Evolutionary conservation across 1,140 invertebrate genomes (phyloP).

Genomic region (Drosophila yakuba): DNA sequence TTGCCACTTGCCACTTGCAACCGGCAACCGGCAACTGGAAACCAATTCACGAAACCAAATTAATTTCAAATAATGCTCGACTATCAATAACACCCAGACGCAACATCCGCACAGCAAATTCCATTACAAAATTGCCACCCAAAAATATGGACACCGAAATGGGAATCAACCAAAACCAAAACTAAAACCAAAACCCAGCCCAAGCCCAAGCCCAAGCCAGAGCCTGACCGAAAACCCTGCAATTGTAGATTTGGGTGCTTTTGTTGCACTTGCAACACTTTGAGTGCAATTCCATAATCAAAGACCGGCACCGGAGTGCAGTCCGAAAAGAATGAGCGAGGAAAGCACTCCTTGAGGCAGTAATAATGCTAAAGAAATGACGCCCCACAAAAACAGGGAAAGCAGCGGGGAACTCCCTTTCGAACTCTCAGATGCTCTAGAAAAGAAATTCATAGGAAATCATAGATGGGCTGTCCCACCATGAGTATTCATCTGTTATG

Average conservation of each 20-base stretch:
- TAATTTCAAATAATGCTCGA: constrained; percentile 63
- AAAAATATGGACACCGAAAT: constrained; percentile 16
- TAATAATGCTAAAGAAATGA: constrained; percentile 55
- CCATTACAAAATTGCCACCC: constrained; percentile 79
- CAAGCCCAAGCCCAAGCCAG: not conserved
- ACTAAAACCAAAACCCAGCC: not conserved
- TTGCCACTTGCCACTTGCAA: constrained; percentile 5
- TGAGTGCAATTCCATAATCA: constrained; percentile 79
- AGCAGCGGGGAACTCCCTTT: not conserved
- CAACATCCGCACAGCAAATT: constrained; percentile 38
- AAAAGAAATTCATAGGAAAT: not conserved
- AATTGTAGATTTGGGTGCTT: not conserved
- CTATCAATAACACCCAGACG: constrained; percentile 54
- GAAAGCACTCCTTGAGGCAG: not conserved
- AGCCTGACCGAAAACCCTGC: constrained; percentile 18
- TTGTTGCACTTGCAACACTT: constrained; percentile 62
- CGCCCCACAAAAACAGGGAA: constrained; percentile 51
- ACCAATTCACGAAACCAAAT: constrained; percentile 51
- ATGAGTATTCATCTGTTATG: no score
- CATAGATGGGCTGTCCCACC: no score
- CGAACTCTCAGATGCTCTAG: constrained; percentile 15
- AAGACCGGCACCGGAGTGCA: constrained; percentile 54
- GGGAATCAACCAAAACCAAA: constrained; percentile 9
- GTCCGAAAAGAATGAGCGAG: constrained; percentile 3
- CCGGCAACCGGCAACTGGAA: constrained; percentile 1